Conservation (phyloP, 2,888 invertebrate species). For the Amiota mariae region DNA sequence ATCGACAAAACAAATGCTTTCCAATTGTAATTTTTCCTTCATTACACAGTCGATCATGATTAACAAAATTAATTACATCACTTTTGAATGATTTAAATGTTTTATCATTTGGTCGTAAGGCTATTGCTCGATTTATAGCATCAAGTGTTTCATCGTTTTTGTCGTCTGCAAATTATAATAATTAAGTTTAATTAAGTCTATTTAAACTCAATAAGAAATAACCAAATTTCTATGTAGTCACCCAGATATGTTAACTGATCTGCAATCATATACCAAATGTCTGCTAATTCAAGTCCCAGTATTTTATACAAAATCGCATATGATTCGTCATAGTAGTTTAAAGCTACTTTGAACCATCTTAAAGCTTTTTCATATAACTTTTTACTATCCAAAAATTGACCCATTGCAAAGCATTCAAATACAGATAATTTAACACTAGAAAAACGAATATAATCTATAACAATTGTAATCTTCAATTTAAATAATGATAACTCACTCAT, state of each 20-base stretch:
- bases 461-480: neutral
- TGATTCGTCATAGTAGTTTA: conserved; percentile 33
- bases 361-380: conserved; percentile 20
- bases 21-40: conserved; percentile 23
- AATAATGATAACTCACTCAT: neutral
- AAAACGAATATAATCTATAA: neutral
- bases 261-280: conserved; percentile 36
- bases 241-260: neutral
- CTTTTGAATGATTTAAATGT: neutral
- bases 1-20: conserved; percentile 35
- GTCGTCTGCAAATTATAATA: no score
- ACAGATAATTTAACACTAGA: conserved; percentile 43
- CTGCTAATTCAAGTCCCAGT: conserved; percentile 29
- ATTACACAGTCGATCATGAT: conserved; percentile 35
- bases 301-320: conserved; percentile 33
- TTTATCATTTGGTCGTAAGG: neutral
- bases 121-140: conserved; percentile 16
- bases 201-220: no score
- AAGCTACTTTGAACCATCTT: conserved; percentile 43
- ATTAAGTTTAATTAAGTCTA: no score
- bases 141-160: neutral
- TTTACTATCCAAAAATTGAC: conserved; percentile 20
- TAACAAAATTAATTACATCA: conserved; percentile 1
- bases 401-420: conserved; percentile 46
- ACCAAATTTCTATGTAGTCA: neutral